Percentiles rank a stretch among this genome's conserved stretches.
These are phyloP conservation scores for Heliconius charithonia DNA, from an alignment of 2,888 invertebrate species.

Conservation along the genomic window DNA sequence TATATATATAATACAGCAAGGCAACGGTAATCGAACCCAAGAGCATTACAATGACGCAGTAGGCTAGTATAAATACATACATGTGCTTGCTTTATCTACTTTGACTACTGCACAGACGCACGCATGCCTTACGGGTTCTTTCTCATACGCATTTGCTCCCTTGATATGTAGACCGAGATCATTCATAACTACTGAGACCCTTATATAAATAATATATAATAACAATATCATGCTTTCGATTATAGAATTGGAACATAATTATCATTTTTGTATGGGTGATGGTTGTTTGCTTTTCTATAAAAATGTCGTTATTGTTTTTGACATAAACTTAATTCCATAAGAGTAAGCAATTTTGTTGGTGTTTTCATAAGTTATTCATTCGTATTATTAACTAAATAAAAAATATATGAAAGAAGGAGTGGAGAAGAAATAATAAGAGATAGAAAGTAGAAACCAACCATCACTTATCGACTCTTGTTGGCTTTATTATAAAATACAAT, in stretches of 20 bases:
- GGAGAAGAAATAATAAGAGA: no score
- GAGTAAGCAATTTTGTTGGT: no score
- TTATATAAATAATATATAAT: conserved; percentile 29
- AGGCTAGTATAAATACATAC: conserved; percentile 23
- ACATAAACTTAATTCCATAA: no score
- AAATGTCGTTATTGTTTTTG: not conserved
- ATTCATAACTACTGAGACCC: conserved; percentile 31
- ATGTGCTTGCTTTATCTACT: conserved; percentile 32
- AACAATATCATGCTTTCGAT: conserved; percentile 37
- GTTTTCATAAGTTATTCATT: no score
- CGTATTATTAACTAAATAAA: no score
- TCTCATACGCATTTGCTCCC: conserved; percentile 41
- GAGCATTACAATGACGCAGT: conserved; percentile 12
- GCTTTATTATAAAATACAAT: conserved; percentile 46
- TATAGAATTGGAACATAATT: conserved; percentile 21
- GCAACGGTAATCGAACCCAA: not conserved
- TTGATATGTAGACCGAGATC: conserved; percentile 37
- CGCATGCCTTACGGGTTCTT: conserved; percentile 43
- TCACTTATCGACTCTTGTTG: conserved; percentile 36
- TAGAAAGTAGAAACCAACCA: conserved; percentile 31
- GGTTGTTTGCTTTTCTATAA: conserved; percentile 32
- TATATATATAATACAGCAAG: not conserved
- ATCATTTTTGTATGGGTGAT: conserved; percentile 29
- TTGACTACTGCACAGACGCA: conserved; percentile 39
- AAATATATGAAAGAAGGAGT: no score